A percentile compares a stretch with the other conserved stretches of the same genome.
phyloP scores from a whole-genome alignment of 2,888 invertebrate genomes.

The Amphimallon solstitiale region DNA sequence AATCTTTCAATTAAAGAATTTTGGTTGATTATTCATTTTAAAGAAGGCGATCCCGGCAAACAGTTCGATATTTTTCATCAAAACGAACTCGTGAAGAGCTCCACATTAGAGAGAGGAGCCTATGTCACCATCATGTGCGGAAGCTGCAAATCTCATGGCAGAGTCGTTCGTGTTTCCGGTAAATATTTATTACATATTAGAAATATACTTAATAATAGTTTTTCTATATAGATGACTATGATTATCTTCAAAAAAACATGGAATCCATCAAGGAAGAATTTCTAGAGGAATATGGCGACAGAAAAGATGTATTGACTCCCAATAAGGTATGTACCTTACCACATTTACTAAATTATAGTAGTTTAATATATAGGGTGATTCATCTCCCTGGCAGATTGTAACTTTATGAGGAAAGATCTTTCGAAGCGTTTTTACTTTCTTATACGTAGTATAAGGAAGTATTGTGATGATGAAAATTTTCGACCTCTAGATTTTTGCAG shows the following conservation, averaged over 20 bases:
- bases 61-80: conserved; percentile 47
- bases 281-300: too few species aligned
- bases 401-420: too few species aligned
- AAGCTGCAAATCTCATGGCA: conserved; percentile 45
- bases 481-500: too few species aligned
- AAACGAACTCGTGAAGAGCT: conserved; percentile 43
- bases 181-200: conserved; percentile 24
- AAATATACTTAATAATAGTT: too few species aligned
- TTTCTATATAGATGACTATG: conserved; percentile 43
- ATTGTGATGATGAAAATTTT: too few species aligned
- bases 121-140: conserved; percentile 43
- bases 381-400: too few species aligned
- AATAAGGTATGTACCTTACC: too few species aligned
- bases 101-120: conserved; percentile 42
- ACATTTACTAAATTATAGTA: too few species aligned
- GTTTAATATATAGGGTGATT: too few species aligned
- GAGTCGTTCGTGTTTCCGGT: conserved; percentile 46
- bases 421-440: too few species aligned
- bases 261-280: conserved; percentile 41
- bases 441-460: too few species aligned
- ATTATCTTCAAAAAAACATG: conserved; percentile 38
- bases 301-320: too few species aligned
- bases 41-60: conserved; percentile 45
- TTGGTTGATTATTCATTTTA: conserved; percentile 43
- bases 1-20: conserved; percentile 43